Base-by-base conservation (phyloP, 2,888 invertebrate species). In the Meteorus colon region DNA sequence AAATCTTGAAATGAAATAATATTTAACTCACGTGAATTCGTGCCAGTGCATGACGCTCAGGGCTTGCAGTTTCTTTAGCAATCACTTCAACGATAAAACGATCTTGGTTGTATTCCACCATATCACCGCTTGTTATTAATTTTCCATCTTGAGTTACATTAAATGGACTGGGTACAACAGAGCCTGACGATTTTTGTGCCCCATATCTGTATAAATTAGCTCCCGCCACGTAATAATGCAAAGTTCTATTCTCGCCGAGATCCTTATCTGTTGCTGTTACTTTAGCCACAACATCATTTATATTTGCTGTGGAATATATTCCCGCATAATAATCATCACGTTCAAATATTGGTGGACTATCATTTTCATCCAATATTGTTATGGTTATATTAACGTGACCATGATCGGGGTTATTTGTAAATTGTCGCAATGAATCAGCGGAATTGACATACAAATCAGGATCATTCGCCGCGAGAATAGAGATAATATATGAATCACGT, bases 21-120 rank as follows among this genome's bases (percentile, higher is more conserved):
- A 12, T 41, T 24, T 2, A 51, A 91, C 94, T 92, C 88, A 96
- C 96, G 87, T 95, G 94, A 77, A 96, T 94, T 90, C 94, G 94
- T 0, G 96, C 92, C 69, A 92, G 92, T 1, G 96, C 94, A 82
- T 94, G 94, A 77, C 96, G 90, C 84, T 95, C 94, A 0, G 97
- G 97, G 16, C 93, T 92, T 2, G 96, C 95, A 2, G 92, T 90
- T 87, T 97, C 97, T 77, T 95, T 94, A 0, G 97, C 97, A 12
- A 96, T 92, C 63, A 97, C 92, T 84, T 96, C 95, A 71, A 97
- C 91, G 75, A 96, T 93, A 86, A 97, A 97, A 66, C 96, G 91
- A 86, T 97, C 96, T 84, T 97, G 96, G 86, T 96, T 96, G 89
- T 97, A 97, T 86, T 97, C 96, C 0, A 96, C 94, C 93, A 97